A percentile compares a stretch with the other conserved stretches of the same genome.
phyloP scores from a whole-genome alignment of 1,140 invertebrate species.

The Arctopsyche grandis region DNA sequence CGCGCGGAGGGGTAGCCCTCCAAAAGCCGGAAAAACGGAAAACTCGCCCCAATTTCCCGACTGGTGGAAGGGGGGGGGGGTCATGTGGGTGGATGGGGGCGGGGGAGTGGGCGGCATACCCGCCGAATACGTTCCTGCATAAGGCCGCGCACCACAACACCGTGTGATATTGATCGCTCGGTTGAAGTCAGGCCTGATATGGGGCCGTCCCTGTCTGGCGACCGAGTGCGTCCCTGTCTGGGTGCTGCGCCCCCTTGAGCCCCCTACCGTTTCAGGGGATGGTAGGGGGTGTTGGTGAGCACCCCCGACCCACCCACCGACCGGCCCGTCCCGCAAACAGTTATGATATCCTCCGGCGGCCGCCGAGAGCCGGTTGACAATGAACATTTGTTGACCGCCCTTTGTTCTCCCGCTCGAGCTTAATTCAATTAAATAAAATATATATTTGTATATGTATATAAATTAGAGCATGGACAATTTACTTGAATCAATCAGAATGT shows the following conservation, averaged over 20 bases:
- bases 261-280: background rate
- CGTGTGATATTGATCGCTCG: constrained; percentile 48
- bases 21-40: constrained; percentile 45
- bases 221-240: constrained; percentile 21
- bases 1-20: constrained; percentile 18
- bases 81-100: background rate
- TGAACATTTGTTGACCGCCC: constrained; percentile 47
- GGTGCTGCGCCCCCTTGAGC: background rate
- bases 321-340: constrained; percentile 38
- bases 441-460: background rate
- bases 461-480: background rate
- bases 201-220: constrained; percentile 39
- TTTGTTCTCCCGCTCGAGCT: constrained; percentile 42
- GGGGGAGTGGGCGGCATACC: background rate
- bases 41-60: constrained; percentile 42
- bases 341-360: constrained; percentile 48
- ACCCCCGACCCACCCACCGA: background rate
- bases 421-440: constrained; percentile 36
- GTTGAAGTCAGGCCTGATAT: constrained; percentile 33
- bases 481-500: background rate
- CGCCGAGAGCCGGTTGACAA: constrained; percentile 45
- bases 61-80: background rate
- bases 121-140: constrained; percentile 41
- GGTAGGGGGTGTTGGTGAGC: background rate
- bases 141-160: constrained; percentile 45